A percentile compares a stretch with the other conserved stretches of the same genome.
Evolutionary conservation across 1,140 invertebrate genomes (phyloP).

Genomic region (Myzus persicae): DNA sequence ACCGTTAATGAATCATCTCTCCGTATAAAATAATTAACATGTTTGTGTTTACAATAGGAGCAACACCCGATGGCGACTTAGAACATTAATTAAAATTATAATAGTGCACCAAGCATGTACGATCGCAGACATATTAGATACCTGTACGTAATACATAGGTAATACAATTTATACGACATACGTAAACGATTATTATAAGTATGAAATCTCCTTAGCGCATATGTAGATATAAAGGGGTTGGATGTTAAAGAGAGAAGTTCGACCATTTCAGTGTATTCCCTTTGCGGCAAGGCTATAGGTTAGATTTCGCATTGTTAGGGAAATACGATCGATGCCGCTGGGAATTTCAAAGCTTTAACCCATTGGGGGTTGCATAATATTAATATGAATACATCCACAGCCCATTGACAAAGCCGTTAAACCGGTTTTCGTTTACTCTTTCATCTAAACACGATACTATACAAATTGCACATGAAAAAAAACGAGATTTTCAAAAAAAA

Average conservation of each 20-base stretch:
- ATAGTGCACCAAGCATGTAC: neutral
- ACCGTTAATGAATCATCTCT: neutral
- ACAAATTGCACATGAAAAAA: too few species aligned
- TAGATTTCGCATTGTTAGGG: neutral
- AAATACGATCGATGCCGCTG: neutral
- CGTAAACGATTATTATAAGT: neutral
- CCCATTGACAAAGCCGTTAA: neutral
- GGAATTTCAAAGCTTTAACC: neutral
- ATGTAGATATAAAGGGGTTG: neutral
- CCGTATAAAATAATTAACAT: neutral
- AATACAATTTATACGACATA: neutral
- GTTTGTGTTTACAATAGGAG: neutral
- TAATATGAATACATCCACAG: neutral
- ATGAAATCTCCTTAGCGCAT: neutral
- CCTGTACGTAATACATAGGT: neutral
- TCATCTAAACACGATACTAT: neutral
- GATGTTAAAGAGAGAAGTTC: neutral
- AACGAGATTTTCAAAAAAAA: neutral
- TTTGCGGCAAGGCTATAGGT: neutral
- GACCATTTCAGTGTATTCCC: neutral
- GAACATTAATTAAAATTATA: neutral
- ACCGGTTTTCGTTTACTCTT: neutral
- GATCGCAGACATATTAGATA: neutral
- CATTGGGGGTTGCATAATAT: neutral
- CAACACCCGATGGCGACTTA: neutral